Base-by-base conservation (phyloP, 2,113 vertebrate genomes). In the Stigmatopora nigra region DNA sequence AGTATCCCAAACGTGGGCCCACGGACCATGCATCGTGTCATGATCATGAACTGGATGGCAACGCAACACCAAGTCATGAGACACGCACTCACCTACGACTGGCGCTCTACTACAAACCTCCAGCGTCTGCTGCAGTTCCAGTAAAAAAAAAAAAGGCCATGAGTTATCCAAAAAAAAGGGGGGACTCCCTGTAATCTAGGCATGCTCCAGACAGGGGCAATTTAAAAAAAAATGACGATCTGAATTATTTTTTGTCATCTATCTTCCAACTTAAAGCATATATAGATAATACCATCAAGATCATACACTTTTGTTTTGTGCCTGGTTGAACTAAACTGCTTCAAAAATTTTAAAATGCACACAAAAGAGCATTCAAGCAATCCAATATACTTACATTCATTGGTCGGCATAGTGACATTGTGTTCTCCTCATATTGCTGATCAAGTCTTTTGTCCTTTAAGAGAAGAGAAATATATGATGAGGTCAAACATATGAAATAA, bases 371-470 rank as follows among this genome's bases (percentile, higher is more conserved):
- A 12, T 19, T 5, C 13, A 60, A 44, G 38, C 11, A 17, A 55
- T 7, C 15, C 56, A n/a, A n/a, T 19, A 17, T 65, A 95, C 97
- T 95, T 90, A 99, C 97, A 69, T 91, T 97, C 45, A 75, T 80
- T 70, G 93, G 91, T 67, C 87, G 91, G 65, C 91, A 94, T 13
- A 95, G 85, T 22, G 90, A 88, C 75, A 93, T 95, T 0, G 89
- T 89, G 80, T 87, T 93, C 82, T 96, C 92, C 78, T 96, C 95
- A 0, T 95, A 99, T 78, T 98, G 93, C 78, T 92, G 92, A 80
- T 99, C 97, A 74, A 99, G 72, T 49, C 93, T 94, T 90, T 99
- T 96, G 87, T 99, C 96, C 96, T 99, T 53, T 48, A 84, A 57
- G 64, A 12, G 31, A 16, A 5, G 53, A 55, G 60, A 13, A 63